Evolutionary conservation across 2,888 invertebrate genomes (phyloP).

Genomic region (Drosophila mimetica): DNA sequence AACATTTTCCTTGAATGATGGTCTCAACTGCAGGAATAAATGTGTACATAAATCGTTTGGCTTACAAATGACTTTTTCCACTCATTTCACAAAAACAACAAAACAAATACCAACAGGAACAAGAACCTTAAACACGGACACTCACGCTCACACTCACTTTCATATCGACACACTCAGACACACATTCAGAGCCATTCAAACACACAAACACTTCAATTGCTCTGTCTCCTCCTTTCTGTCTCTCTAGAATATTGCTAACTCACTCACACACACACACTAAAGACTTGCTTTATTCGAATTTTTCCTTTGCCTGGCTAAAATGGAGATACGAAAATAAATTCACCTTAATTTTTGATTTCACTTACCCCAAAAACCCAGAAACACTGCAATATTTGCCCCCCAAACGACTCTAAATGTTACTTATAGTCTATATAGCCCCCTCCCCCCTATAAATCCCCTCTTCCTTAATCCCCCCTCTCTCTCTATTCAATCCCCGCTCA

Average conservation of each 20-base stretch:
- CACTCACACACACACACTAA: conserved; percentile 38
- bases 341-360: conserved; percentile 55
- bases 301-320: conserved; percentile 68
- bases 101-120: conserved; percentile 47
- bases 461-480: background rate
- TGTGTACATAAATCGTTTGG: conserved; percentile 80
- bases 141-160: conserved; percentile 54
- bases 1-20: conserved; percentile 84
- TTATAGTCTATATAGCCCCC: conserved; percentile 17
- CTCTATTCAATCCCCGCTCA: background rate
- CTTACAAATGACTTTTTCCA: conserved; percentile 73
- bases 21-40: conserved; percentile 75
- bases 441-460: conserved; percentile 6
- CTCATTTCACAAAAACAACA: conserved; percentile 69
- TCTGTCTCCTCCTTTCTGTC: conserved; percentile 58
- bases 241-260: conserved; percentile 46
- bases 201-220: conserved; percentile 58
- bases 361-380: conserved; percentile 43
- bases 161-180: conserved; percentile 28
- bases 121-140: conserved; percentile 35
- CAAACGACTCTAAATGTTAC: conserved; percentile 32
- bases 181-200: conserved; percentile 14
- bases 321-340: conserved; percentile 50
- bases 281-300: conserved; percentile 65
- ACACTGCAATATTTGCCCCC: conserved; percentile 31